Evolutionary conservation across 2,888 invertebrate species (phyloP).

Genomic region (Apoderus coryli): DNA sequence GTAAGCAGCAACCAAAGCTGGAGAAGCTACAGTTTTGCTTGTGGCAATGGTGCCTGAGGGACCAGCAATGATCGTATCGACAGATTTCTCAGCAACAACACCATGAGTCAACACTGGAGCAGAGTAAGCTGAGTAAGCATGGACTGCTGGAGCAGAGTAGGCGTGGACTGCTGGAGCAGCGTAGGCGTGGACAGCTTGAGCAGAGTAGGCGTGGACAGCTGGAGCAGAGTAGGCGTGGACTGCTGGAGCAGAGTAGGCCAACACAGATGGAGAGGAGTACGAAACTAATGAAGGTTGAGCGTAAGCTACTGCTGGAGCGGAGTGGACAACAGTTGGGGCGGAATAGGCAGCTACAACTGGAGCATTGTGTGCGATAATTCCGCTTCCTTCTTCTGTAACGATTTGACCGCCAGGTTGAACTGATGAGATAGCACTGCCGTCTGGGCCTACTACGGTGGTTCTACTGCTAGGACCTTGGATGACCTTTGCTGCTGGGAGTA

Average conservation of each 20-base stretch:
- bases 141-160: conserved; percentile 12
- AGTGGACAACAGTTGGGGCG: conserved; percentile 1
- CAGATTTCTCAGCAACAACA: conserved; percentile 10
- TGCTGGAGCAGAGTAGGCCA: neutral
- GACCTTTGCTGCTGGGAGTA: conserved; percentile 14
- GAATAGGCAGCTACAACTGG: conserved; percentile 11
- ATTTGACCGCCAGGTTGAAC: conserved; percentile 18
- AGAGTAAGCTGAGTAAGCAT: conserved; percentile 11
- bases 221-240: conserved; percentile 1
- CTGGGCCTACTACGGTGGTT: conserved; percentile 20
- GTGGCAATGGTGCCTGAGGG: conserved; percentile 23
- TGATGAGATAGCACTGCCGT: conserved; percentile 19
- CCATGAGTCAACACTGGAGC: conserved; percentile 11
- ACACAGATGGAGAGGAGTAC: too few relatives aligned
- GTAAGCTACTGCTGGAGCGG: neutral
- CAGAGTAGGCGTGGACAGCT: neutral
- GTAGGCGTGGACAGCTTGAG: conserved; percentile 5
- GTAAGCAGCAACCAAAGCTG: too few relatives aligned
- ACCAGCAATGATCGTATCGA: conserved; percentile 15
- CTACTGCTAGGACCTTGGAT: conserved; percentile 21
- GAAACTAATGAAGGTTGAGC: neutral
- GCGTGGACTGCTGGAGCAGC: conserved; percentile 9
- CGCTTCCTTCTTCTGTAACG: conserved; percentile 12
- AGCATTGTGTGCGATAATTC: conserved; percentile 10
- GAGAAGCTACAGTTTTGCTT: conserved; percentile 15